Percentiles rank a stretch among this genome's conserved stretches.
Evolutionary conservation across 2,888 invertebrate species (phyloP).

Genomic region (Harpalus rubripes): DNA sequence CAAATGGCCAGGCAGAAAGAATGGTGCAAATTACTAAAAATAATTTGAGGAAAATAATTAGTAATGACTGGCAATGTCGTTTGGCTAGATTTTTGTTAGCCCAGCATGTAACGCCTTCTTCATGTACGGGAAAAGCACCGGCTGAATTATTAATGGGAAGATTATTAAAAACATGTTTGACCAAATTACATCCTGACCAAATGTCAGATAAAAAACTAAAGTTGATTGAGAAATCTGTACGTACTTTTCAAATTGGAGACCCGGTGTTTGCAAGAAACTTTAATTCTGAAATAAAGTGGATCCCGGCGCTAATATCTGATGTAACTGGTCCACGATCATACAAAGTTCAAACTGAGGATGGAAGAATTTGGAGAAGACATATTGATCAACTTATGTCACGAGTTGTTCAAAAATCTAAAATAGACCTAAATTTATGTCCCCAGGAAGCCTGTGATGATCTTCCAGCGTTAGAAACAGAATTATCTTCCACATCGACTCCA

Average conservation of each 20-base stretch:
- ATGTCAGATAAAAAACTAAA: background rate
- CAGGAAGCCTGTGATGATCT: background rate
- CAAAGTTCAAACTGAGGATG: too few species aligned
- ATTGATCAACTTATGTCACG: background rate
- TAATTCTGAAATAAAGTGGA: background rate
- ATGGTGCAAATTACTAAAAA: too few species aligned
- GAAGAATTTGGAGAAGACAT: background rate
- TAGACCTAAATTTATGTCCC: background rate
- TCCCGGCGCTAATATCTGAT: too few species aligned
- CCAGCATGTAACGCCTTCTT: constrained; percentile 66
- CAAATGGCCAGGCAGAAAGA: too few species aligned
- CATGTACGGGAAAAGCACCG: constrained; percentile 64
- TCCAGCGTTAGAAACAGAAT: background rate
- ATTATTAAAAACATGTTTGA: constrained; percentile 60
- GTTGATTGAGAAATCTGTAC: background rate
- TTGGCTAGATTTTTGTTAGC: constrained; percentile 67
- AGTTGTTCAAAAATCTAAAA: background rate
- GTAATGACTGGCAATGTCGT: too few species aligned
- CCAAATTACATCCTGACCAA: constrained; percentile 11
- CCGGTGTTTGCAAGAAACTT: too few species aligned
- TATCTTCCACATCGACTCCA: background rate
- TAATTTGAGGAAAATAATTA: too few species aligned
- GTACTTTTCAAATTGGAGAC: too few species aligned
- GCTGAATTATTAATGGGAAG: constrained; percentile 67
- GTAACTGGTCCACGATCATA: too few species aligned